Percentiles rank a stretch among this genome's conserved stretches.
phyloP scores from a whole-genome alignment of 2,113 vertebrate genomes.

The Lonchura striata region DNA sequence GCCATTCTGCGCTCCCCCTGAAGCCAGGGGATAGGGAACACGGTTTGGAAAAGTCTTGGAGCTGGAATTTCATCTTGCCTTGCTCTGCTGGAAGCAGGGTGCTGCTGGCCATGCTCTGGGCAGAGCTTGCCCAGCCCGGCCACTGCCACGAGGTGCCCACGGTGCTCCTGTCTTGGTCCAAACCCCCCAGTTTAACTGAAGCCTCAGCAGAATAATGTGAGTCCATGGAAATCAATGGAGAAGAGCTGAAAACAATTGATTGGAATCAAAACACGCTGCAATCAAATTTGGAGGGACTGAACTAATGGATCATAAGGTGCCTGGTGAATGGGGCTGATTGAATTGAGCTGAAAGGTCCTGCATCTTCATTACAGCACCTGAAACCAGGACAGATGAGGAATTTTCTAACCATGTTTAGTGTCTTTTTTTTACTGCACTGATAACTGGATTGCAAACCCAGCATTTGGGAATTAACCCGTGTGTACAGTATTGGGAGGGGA shows the following conservation, averaged over 20 bases:
- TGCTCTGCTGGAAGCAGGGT: background rate
- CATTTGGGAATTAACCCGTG: background rate
- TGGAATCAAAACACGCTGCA: slow-evolving; percentile 63
- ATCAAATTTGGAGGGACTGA: slow-evolving; percentile 67
- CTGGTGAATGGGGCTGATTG: slow-evolving; percentile 67
- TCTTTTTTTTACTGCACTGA: background rate
- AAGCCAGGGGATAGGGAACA: background rate
- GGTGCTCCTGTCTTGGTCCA: background rate
- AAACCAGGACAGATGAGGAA: slow-evolving; percentile 53
- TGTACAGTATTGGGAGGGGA: background rate
- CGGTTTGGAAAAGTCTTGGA: background rate
- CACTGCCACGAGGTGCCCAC: accelerated
- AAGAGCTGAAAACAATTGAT: slow-evolving; percentile 69
- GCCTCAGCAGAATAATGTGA: slow-evolving; percentile 21
- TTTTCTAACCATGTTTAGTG: slow-evolving; percentile 35
- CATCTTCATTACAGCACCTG: slow-evolving; percentile 60
- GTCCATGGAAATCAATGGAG: slow-evolving; percentile 63
- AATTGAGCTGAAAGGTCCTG: slow-evolving; percentile 63
- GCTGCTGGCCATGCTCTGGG: background rate
- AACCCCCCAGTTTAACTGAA: background rate
- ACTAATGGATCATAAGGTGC: slow-evolving; percentile 64
- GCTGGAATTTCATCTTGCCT: background rate
- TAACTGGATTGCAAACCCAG: slow-evolving; percentile 1
- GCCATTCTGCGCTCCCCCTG: background rate
- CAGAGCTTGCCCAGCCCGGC: background rate